Evolutionary conservation across 1,140 invertebrate genomes (phyloP).

Genomic region (Lordiphosa stackelbergi): DNA sequence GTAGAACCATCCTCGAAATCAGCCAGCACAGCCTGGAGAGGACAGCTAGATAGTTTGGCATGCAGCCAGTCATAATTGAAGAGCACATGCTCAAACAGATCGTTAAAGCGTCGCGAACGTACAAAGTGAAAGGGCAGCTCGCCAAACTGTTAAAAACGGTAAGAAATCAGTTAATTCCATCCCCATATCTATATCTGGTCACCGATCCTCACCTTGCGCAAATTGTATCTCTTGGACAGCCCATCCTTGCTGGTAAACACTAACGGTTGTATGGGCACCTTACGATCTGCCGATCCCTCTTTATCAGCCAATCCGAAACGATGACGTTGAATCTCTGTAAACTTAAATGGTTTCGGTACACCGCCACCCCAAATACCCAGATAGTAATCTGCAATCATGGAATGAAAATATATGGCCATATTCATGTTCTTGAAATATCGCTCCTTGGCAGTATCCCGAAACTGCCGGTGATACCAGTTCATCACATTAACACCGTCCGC

Average conservation of each 20-base stretch:
- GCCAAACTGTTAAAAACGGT: constrained; percentile 84
- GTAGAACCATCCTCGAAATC: constrained; percentile 97
- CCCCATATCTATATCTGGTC: no score
- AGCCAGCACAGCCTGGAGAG: constrained; percentile 93
- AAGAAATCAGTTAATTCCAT: background rate
- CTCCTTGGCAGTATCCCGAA: constrained; percentile 94
- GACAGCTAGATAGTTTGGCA: constrained; percentile 96
- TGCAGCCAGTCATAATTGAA: constrained; percentile 99
- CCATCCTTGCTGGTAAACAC: constrained; percentile 94
- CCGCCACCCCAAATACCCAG: constrained; percentile 97
- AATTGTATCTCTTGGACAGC: constrained; percentile 89
- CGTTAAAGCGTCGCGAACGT: constrained; percentile 91
- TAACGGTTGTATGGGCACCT: constrained; percentile 96
- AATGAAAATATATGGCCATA: constrained; percentile 97
- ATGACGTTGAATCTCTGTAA: constrained; percentile 92
- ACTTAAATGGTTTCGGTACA: constrained; percentile 96
- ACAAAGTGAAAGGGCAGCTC: constrained; percentile 97
- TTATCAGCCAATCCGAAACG: constrained; percentile 91
- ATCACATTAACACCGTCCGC: constrained; percentile 98
- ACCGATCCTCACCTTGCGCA: constrained; percentile 84
- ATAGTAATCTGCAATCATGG: constrained; percentile 98
- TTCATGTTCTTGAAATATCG: constrained; percentile 98
- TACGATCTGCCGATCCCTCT: constrained; percentile 95
- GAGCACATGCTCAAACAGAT: constrained; percentile 94
- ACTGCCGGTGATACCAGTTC: constrained; percentile 98